These are phyloP conservation scores for Oreochromis tanganicae DNA, from an alignment of 2,113 vertebrate genomes.

Conservation along the genomic window DNA sequence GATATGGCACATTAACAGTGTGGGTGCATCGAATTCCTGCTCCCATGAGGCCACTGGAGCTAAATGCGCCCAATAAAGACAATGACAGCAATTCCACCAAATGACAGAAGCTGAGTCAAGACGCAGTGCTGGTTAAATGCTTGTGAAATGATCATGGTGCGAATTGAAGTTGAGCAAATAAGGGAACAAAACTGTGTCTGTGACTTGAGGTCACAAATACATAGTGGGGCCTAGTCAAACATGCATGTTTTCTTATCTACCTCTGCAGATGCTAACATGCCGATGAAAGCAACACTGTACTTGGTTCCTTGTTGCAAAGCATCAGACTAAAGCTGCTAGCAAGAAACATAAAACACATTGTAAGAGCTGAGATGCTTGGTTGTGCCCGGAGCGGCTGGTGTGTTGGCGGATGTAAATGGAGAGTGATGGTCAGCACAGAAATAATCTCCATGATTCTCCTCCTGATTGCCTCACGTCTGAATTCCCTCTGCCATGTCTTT, in stretches of 20 bases:
- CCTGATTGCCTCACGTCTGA: conserved; percentile 34
- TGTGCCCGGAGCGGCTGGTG: background rate
- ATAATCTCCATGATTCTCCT: conserved; percentile 40
- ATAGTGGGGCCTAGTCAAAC: background rate
- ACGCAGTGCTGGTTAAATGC: background rate
- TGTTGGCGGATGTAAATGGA: background rate
- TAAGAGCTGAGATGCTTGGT: background rate
- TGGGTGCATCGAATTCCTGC: background rate
- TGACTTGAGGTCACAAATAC: background rate
- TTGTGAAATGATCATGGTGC: background rate
- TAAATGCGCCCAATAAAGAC: background rate
- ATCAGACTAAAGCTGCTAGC: background rate
- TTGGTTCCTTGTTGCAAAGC: background rate
- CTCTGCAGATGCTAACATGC: background rate
- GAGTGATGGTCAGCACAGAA: conserved; percentile 11
- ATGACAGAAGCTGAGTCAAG: background rate
- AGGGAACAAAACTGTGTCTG: background rate
- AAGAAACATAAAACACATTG: background rate
- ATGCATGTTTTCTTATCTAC: background rate
- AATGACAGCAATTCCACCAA: background rate
- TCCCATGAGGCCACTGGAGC: background rate
- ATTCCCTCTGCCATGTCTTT: conserved; percentile 28
- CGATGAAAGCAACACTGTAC: background rate
- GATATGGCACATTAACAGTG: background rate
- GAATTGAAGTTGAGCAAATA: background rate